A percentile compares a stretch with the other conserved stretches of the same genome.
Evolutionary conservation across 2,113 vertebrate genomes (phyloP).

Genomic region (Siphamia tubifer): DNA sequence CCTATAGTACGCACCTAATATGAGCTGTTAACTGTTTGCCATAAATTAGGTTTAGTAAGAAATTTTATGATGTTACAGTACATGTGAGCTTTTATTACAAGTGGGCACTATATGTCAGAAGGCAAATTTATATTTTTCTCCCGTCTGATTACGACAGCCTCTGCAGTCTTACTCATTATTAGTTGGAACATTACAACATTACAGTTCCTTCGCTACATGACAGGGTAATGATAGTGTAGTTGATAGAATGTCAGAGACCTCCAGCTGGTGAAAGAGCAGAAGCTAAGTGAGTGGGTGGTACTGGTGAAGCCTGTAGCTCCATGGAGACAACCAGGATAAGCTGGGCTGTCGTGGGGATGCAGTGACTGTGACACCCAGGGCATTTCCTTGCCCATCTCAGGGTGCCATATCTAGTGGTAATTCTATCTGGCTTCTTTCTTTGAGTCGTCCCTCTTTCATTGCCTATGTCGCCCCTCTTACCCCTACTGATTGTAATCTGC

Average conservation of each 20-base stretch:
- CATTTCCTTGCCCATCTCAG: background rate
- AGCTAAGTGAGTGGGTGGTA: conserved; percentile 39
- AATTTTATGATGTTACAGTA: conserved; percentile 42
- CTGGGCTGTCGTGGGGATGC: background rate
- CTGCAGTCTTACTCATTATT: conserved; percentile 29
- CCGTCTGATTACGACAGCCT: background rate
- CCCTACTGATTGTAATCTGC: conserved; percentile 86
- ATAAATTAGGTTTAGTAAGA: conserved; percentile 48
- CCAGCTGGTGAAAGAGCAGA: conserved; percentile 29
- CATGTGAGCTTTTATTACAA: conserved; percentile 37
- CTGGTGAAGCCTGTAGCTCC: conserved; percentile 28
- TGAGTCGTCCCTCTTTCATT: conserved; percentile 41
- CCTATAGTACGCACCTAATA: conserved; percentile 33
- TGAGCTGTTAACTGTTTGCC: conserved; percentile 24
- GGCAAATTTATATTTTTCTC: conserved; percentile 27
- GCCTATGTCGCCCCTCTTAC: conserved; percentile 37
- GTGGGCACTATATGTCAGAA: conserved; percentile 25
- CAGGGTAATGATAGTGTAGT: conserved; percentile 47
- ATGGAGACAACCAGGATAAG: background rate
- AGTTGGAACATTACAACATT: conserved; percentile 17
- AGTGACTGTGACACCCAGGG: conserved; percentile 4
- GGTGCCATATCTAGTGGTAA: conserved; percentile 8
- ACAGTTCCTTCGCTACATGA: conserved; percentile 15
- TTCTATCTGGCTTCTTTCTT: conserved; percentile 21
- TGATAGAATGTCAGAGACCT: conserved; percentile 27